phyloP scores from a whole-genome alignment of 2,888 invertebrate species.

The Poecilobothrus nobilitatus region DNA sequence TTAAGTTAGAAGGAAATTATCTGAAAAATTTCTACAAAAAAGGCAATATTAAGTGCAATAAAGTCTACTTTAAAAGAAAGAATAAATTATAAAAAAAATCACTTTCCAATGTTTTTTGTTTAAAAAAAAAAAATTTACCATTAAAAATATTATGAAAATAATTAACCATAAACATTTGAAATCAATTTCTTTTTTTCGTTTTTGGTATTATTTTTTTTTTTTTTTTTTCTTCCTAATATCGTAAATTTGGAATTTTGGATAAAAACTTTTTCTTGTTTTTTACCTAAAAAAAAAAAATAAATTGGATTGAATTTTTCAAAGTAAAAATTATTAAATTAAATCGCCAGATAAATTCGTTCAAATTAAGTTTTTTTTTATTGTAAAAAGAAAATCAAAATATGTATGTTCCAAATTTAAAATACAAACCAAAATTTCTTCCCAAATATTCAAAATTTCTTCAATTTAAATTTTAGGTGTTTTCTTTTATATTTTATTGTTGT shows the following conservation, averaged over 20 bases:
- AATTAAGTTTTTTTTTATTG: too few species aligned
- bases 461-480: too few species aligned
- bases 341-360: too few species aligned
- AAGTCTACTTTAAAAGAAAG: not conserved
- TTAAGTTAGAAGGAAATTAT: not conserved
- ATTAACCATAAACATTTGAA: not conserved
- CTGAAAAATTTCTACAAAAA: not conserved
- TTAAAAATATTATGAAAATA: not conserved
- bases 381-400: too few species aligned
- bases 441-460: too few species aligned
- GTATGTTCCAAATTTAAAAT: too few species aligned
- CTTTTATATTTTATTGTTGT: too few species aligned
- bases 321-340: not conserved
- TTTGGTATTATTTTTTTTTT: not conserved
- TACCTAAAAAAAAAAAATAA: not conserved
- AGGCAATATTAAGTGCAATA: not conserved
- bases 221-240: not conserved
- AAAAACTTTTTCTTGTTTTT: not conserved
- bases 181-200: too few species aligned
- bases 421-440: too few species aligned
- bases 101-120: not conserved
- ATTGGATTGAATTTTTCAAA: not conserved
- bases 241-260: not conserved
- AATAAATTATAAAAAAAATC: not conserved
- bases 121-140: not conserved